These are phyloP conservation scores for Ladona fulva DNA, from an alignment of 1,140 invertebrate genomes.

Conservation along the genomic window DNA sequence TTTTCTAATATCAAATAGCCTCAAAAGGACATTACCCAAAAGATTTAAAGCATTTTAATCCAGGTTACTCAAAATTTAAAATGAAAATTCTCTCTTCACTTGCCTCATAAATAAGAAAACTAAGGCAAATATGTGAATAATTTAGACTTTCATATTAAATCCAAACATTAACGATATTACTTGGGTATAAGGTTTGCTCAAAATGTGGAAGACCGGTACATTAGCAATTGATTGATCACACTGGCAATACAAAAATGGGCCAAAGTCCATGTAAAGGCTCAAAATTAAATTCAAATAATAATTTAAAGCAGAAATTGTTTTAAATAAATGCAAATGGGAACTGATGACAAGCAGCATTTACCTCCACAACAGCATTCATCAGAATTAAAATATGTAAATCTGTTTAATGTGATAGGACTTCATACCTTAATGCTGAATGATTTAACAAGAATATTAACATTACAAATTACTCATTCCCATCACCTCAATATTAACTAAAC, in stretches of 20 bases:
- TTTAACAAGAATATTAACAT: background rate
- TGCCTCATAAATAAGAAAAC: no score
- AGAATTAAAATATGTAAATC: background rate
- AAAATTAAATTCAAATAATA: background rate
- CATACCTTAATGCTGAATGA: background rate
- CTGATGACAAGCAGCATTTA: background rate
- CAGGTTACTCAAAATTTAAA: no score
- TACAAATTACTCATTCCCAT: background rate
- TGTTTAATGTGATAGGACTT: background rate
- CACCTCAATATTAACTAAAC: background rate
- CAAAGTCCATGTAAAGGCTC: background rate
- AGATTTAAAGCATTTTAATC: no score
- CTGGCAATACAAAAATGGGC: background rate
- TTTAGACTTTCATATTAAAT: no score
- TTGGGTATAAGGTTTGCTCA: background rate
- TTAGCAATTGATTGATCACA: background rate
- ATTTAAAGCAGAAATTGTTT: no score
- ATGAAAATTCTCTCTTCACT: no score
- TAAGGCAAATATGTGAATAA: no score
- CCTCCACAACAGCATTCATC: background rate
- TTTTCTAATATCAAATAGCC: background rate
- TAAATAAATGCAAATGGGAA: no score
- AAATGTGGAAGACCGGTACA: background rate
- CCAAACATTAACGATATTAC: no score
- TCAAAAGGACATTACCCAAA: no score